These are phyloP conservation scores for Nemotelus nigrinus DNA, from an alignment of 2,888 invertebrate genomes.

Conservation along the genomic window DNA sequence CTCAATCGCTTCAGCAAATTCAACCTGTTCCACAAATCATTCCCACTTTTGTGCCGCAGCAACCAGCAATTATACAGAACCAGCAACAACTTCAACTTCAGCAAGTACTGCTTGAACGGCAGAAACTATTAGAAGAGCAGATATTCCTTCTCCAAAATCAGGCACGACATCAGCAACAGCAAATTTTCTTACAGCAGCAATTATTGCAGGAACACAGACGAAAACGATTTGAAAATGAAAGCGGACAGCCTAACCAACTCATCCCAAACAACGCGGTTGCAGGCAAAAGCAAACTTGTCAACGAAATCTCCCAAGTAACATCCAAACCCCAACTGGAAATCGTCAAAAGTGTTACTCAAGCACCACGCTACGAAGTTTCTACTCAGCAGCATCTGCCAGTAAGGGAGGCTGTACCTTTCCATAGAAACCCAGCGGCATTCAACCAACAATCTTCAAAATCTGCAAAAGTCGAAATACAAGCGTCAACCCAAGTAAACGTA, in stretches of 20 bases:
- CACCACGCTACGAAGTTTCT: conserved; percentile 58
- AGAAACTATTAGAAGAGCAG: conserved; percentile 76
- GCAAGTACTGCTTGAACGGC: conserved; percentile 67
- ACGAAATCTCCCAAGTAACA: conserved; percentile 53
- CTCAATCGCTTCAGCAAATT: conserved; percentile 39
- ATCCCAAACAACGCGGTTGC: conserved; percentile 56
- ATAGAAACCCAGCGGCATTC: conserved; percentile 53
- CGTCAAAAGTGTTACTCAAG: conserved; percentile 60
- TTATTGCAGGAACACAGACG: conserved; percentile 69
- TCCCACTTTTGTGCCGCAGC: not conserved
- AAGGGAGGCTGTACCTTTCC: conserved; percentile 67
- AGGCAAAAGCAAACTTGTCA: not conserved
- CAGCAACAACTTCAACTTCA: conserved; percentile 55
- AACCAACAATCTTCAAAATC: conserved; percentile 37
- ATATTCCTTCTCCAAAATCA: conserved; percentile 73
- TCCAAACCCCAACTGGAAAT: conserved; percentile 64
- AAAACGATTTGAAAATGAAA: conserved; percentile 51
- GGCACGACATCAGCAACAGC: conserved; percentile 77
- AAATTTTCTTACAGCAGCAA: conserved; percentile 73
- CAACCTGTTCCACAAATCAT: conserved; percentile 55
- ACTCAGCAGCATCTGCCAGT: conserved; percentile 69
- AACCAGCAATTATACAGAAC: conserved; percentile 32
- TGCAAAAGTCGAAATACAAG: conserved; percentile 58
- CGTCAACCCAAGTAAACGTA: conserved; percentile 61
- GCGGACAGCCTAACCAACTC: conserved; percentile 54